Evolutionary conservation across 2,888 invertebrate genomes (phyloP), one percentile per base, ranked within the genome.

Genomic region (Pseudolycoriella hygida): DNA sequence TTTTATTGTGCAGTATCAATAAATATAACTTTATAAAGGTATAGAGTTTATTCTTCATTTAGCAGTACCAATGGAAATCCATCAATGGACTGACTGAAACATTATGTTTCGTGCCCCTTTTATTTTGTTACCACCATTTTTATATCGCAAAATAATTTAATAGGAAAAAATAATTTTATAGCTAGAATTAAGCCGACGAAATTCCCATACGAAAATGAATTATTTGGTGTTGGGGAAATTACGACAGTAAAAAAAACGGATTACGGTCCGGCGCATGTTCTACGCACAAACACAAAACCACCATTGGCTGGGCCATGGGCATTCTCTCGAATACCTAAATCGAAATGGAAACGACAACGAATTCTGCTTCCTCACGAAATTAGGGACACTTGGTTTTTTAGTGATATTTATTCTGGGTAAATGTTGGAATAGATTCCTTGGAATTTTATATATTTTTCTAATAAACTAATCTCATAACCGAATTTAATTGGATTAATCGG

Each of bases 241-340:
- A 46, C 46, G 19, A 43, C 46, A 2, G 39, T 46, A 14, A 46
- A 46, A 20, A 65, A 65, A 48, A 65, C 66, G 0, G 66, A 66
- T 47, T 62, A 65, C 48, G 66, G 66, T 5, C 64, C 66, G 2
- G 64, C 64, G 0, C 64, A 64, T 45, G 53, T 59, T 50, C 62
- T 71, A 38, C 76, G 76, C 56, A 69, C 72, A 0, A 76, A 76
- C 41, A 79, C 79, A 0, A 69, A 86, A 51, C 82, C 87, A 12
- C 87, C 89, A 12, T 67, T 81, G 54, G 88, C 87, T 15, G 90
- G 89, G 20, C 89, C 88, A 25, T 90, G 86, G 62, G 39, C 18
- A 17, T 39, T 15, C 17, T 88, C 88, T 56, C 74, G 86, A 46
- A 77, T 88, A 52, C 90, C 89, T 31, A 72, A 79, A 52, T 85